Conservation (phyloP, 2,888 invertebrate species). For the Trachelus iudaicus region DNA sequence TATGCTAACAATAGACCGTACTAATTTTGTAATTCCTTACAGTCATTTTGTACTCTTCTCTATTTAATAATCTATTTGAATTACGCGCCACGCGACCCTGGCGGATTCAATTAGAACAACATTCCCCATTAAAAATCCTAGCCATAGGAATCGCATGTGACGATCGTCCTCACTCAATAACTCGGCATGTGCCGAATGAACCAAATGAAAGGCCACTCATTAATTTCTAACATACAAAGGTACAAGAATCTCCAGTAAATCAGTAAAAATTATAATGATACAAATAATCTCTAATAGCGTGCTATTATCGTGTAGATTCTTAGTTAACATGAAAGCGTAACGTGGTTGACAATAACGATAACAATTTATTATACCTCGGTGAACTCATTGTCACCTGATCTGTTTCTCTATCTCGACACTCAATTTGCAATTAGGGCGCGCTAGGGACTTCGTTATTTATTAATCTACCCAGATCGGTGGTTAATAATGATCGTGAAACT, state of each 20-base stretch:
- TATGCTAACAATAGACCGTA: background rate
- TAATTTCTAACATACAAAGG: background rate
- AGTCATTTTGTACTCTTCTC: background rate
- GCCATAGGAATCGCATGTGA: no score
- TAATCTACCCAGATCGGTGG: background rate
- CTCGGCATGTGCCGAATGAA: background rate
- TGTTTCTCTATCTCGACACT: conserved; percentile 17
- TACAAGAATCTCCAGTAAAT: background rate
- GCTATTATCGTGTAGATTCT: background rate
- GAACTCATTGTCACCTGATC: conserved; percentile 29
- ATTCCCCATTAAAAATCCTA: no score
- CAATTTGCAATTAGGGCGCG: conserved; percentile 15
- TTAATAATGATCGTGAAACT: background rate
- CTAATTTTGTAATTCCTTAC: background rate
- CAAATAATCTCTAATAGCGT: background rate
- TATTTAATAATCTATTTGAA: no score
- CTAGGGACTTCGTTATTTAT: background rate
- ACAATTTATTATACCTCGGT: conserved; percentile 27
- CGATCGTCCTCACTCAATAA: background rate
- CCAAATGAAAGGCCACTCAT: background rate
- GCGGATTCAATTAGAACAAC: no score
- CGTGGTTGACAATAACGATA: conserved; percentile 29
- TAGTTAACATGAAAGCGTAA: conserved; percentile 9
- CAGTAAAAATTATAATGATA: background rate
- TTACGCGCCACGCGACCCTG: no score